These are phyloP conservation scores for Apeira syringaria DNA, from an alignment of 2,888 invertebrate genomes.

Conservation along the genomic window DNA sequence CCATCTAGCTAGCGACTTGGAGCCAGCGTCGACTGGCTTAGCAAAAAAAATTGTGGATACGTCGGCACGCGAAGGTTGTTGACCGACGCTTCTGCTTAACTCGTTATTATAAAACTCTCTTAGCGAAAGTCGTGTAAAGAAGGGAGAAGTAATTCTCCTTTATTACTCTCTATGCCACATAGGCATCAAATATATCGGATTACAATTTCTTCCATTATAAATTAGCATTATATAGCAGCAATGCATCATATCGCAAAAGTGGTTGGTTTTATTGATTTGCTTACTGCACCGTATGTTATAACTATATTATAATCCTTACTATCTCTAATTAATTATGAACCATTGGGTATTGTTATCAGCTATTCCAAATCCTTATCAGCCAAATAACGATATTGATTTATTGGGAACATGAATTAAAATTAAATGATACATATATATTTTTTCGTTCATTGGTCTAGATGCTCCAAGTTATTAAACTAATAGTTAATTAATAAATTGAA, in stretches of 20 bases:
- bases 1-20: slow-evolving; percentile 61
- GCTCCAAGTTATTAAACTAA: too few species aligned
- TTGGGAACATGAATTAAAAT: too few species aligned
- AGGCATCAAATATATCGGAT: slow-evolving; percentile 35
- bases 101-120: slow-evolving; percentile 59
- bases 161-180: slow-evolving; percentile 17
- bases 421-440: too few species aligned
- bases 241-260: neutral
- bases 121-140: slow-evolving; percentile 57
- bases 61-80: slow-evolving; percentile 62
- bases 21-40: slow-evolving; percentile 61
- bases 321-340: too few species aligned
- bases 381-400: too few species aligned
- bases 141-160: slow-evolving; percentile 42
- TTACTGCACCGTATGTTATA: too few species aligned
- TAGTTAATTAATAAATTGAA: too few species aligned
- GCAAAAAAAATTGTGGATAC: slow-evolving; percentile 67
- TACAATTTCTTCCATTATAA: slow-evolving; percentile 1
- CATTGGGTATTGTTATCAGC: neutral
- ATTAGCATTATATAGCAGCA: neutral
- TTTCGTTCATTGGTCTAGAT: too few species aligned
- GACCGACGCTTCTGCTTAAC: slow-evolving; percentile 62
- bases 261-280: neutral
- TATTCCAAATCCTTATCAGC: slow-evolving; percentile 2
- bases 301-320: too few species aligned